Percentiles rank a stretch among this genome's conserved stretches.
phyloP scores from a whole-genome alignment of 2,113 vertebrate genomes.

The Chaenocephalus aceratus region DNA sequence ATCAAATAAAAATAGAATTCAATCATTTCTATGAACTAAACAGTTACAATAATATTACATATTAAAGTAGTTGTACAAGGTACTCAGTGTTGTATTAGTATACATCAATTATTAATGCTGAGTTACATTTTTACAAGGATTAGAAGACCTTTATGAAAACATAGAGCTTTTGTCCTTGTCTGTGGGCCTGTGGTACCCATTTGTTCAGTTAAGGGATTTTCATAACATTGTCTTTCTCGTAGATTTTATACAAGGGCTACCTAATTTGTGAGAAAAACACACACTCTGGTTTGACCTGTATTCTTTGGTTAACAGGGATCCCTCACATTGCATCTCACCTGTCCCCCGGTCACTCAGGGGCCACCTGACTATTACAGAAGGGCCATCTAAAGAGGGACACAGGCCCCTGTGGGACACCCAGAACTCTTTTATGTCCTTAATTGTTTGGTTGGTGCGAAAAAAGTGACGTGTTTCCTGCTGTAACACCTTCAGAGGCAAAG shows the following conservation, averaged over 20 bases:
- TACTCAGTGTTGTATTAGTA: too few relatives aligned
- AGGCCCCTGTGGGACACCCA: constrained; percentile 53
- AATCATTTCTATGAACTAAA: too few relatives aligned
- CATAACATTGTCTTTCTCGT: background rate
- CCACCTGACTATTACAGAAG: constrained; percentile 40
- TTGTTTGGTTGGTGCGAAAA: constrained; percentile 66
- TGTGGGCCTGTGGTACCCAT: background rate
- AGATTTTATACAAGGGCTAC: background rate
- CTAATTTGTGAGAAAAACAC: background rate
- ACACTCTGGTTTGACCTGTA: background rate
- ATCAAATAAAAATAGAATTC: too few relatives aligned
- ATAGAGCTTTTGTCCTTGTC: background rate
- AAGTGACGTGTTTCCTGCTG: constrained; percentile 72
- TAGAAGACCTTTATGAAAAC: too few relatives aligned
- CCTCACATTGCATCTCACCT: constrained; percentile 44
- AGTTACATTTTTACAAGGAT: too few relatives aligned
- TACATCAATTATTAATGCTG: too few relatives aligned
- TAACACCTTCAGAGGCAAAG: constrained; percentile 56
- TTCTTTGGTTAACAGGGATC: background rate
- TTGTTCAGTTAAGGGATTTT: background rate
- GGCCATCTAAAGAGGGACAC: constrained; percentile 54
- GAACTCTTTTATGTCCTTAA: constrained; percentile 69
- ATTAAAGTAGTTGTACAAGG: too few relatives aligned
- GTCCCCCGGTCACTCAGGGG: constrained; percentile 48
- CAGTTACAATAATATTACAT: too few relatives aligned